phyloP scores from a whole-genome alignment of 1,140 invertebrate genomes.

The Mizuhopecten yessoensis region DNA sequence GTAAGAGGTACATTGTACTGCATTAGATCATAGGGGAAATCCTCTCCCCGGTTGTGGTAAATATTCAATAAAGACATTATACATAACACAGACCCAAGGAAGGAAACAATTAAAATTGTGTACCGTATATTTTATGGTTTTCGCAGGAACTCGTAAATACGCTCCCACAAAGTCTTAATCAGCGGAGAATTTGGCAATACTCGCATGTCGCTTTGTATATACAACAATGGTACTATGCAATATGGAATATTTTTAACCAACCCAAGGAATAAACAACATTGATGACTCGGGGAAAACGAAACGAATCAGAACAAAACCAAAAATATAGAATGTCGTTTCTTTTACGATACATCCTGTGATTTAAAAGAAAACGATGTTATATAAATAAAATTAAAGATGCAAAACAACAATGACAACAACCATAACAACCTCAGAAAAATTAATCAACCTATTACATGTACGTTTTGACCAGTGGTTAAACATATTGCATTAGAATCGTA shows the following conservation, averaged over 20 bases:
- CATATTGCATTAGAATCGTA: too few species aligned
- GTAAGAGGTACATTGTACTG: slow-evolving; percentile 1
- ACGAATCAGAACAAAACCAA: background rate
- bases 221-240: background rate
- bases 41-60: background rate
- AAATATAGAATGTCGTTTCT: background rate
- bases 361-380: too few species aligned
- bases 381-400: too few species aligned
- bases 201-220: background rate
- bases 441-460: too few species aligned
- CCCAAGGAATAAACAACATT: background rate
- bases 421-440: too few species aligned
- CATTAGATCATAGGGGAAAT: background rate
- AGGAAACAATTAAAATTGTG: slow-evolving; percentile 39
- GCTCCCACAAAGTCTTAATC: background rate
- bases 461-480: too few species aligned
- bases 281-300: background rate
- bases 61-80: background rate
- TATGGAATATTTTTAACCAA: background rate
- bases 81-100: slow-evolving; percentile 13
- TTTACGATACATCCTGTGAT: too few species aligned
- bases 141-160: slow-evolving; percentile 10
- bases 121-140: slow-evolving; percentile 33
- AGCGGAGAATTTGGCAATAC: slow-evolving; percentile 5
- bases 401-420: too few species aligned